phyloP scores from a whole-genome alignment of 2,113 vertebrate genomes.

The Dromaius novaehollandiae region DNA sequence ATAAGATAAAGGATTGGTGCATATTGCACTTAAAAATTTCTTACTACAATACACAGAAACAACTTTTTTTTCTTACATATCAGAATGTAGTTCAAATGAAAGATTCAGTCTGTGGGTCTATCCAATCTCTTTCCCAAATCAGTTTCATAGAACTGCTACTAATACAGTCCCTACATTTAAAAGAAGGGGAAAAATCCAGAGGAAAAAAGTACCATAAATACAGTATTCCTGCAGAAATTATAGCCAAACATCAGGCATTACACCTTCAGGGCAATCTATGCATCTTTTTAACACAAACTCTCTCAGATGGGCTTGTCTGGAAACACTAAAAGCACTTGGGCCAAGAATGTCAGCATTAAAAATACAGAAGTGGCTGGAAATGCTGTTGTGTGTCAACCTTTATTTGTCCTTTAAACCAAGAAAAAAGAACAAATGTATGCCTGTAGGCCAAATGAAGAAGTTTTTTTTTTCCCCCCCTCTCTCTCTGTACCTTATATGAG shows the following conservation, averaged over 20 bases:
- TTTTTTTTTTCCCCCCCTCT: no score
- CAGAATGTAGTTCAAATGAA: slow-evolving; percentile 29
- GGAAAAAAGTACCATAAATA: slow-evolving; percentile 22
- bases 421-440: slow-evolving; percentile 81
- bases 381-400: slow-evolving; percentile 85
- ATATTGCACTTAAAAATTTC: neutral
- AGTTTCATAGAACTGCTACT: neutral
- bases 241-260: slow-evolving; percentile 45
- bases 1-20: neutral
- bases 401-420: slow-evolving; percentile 84
- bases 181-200: neutral
- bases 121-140: neutral
- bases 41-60: neutral
- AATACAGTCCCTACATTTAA: neutral
- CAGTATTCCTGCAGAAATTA: slow-evolving; percentile 48
- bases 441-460: slow-evolving; percentile 76
- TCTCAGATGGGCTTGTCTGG: slow-evolving; percentile 68
- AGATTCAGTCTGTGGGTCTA: slow-evolving; percentile 18
- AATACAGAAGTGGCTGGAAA: slow-evolving; percentile 84
- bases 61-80: neutral
- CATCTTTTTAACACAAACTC: slow-evolving; percentile 73
- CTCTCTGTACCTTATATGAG: slow-evolving; percentile 68
- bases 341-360: slow-evolving; percentile 78
- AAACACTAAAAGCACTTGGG: slow-evolving; percentile 75
- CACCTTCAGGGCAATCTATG: slow-evolving; percentile 71